Evolutionary conservation across 2,797 vertebrate genomes (phyloP).

Genomic region (Catamblyrhynchus diadema): DNA sequence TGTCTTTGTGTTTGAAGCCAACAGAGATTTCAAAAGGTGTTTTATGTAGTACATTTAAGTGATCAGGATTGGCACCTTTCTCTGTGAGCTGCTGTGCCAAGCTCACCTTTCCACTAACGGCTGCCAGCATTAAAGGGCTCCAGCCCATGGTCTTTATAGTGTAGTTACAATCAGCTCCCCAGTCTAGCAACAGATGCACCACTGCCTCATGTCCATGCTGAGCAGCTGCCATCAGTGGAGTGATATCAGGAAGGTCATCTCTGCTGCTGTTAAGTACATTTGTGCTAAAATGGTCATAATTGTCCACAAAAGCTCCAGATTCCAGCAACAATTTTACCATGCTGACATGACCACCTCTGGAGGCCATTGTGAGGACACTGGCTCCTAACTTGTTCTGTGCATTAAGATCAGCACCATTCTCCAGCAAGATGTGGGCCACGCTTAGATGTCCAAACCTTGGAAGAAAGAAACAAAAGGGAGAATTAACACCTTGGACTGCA

Average conservation of each 20-base stretch:
- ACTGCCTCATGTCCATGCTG: constrained; percentile 88
- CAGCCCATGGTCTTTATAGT: constrained; percentile 85
- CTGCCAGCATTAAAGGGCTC: constrained; percentile 91
- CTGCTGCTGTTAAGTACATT: constrained; percentile 74
- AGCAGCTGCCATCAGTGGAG: constrained; percentile 86
- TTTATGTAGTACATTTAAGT: constrained; percentile 87
- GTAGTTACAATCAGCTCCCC: constrained; percentile 90
- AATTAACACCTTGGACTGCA: neutral
- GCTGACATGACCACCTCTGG: constrained; percentile 87
- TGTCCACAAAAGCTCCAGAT: constrained; percentile 86
- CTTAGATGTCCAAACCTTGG: constrained; percentile 88
- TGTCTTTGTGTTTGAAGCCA: constrained; percentile 87
- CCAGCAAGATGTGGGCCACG: constrained; percentile 89
- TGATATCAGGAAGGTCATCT: constrained; percentile 84
- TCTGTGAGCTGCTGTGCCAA: constrained; percentile 90
- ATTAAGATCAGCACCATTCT: constrained; percentile 92
- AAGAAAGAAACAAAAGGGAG: neutral
- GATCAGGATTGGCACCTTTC: constrained; percentile 90
- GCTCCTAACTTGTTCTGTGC: constrained; percentile 91
- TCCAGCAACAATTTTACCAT: constrained; percentile 90
- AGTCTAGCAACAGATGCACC: constrained; percentile 87
- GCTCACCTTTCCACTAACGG: constrained; percentile 83
- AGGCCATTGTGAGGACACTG: constrained; percentile 89
- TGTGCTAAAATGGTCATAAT: constrained; percentile 80
- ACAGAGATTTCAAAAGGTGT: constrained; percentile 92